Conservation (phyloP, 2,113 vertebrate genomes). For the Isurus oxyrinchus region DNA sequence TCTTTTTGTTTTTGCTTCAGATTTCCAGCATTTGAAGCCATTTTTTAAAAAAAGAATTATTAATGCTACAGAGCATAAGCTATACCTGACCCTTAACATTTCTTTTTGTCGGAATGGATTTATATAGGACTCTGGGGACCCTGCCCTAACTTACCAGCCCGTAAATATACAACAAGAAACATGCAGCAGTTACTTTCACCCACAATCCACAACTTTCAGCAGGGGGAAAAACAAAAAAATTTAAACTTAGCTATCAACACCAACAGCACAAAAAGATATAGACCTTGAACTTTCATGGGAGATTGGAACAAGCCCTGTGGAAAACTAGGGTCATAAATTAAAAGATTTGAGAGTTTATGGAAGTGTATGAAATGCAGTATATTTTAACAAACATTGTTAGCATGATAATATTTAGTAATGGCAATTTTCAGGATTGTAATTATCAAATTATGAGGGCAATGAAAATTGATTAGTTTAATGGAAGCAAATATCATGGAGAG, state of each 20-base stretch:
- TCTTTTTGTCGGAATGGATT: background rate
- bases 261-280: background rate
- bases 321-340: background rate
- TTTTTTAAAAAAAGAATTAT: background rate
- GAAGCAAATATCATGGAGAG: background rate
- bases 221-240: background rate
- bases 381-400: background rate
- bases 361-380: background rate
- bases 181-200: background rate
- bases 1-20: background rate
- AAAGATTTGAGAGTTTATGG: background rate
- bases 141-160: background rate
- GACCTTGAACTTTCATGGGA: background rate
- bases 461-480: conserved; percentile 31
- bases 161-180: background rate
- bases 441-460: background rate
- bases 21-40: background rate
- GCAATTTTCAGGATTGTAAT: background rate
- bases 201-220: background rate
- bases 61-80: background rate
- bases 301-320: background rate
- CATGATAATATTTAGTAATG: background rate
- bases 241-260: background rate
- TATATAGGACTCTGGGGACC: background rate
- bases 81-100: background rate